Evolutionary conservation across 64 coral and sea anemone genomes (phyloP).

Genomic region (Pocillopora verrucosa): DNA sequence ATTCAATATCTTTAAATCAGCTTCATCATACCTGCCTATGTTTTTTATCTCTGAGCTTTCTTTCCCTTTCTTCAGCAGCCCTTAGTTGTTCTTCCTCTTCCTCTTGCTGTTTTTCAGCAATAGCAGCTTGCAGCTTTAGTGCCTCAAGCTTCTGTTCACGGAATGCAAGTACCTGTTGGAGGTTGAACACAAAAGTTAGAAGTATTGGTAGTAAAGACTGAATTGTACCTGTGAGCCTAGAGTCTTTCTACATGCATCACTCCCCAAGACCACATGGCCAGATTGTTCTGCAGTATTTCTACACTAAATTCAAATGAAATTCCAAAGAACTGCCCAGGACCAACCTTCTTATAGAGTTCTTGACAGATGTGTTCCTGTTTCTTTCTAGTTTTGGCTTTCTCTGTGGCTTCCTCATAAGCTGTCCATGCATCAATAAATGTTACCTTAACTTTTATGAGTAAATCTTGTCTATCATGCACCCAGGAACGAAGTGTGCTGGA

Average conservation of each 20-base stretch:
- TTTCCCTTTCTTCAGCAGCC: constrained; percentile 69
- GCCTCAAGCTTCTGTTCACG: constrained; percentile 94
- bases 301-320: neutral
- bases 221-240: too few species aligned
- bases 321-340: neutral
- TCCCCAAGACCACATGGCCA: too few species aligned
- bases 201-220: too few species aligned
- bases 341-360: constrained; percentile 93
- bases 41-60: constrained; percentile 64
- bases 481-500: constrained; percentile 69
- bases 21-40: constrained; percentile 11
- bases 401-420: constrained; percentile 68
- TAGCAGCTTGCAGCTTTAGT: constrained; percentile 72
- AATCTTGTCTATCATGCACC: constrained; percentile 76
- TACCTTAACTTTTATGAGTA: constrained; percentile 77
- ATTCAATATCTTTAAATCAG: too few species aligned
- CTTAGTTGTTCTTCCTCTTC: constrained; percentile 63
- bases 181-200: neutral
- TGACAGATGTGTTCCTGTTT: constrained; percentile 86
- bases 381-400: constrained; percentile 69
- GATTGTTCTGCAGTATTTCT: too few species aligned
- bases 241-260: too few species aligned
- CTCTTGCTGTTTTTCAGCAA: constrained; percentile 84
- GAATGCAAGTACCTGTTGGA: constrained; percentile 79
- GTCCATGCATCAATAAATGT: constrained; percentile 89